phyloP scores from a whole-genome alignment of 1,140 invertebrate genomes.

The Caenorhabditis inopinata region DNA sequence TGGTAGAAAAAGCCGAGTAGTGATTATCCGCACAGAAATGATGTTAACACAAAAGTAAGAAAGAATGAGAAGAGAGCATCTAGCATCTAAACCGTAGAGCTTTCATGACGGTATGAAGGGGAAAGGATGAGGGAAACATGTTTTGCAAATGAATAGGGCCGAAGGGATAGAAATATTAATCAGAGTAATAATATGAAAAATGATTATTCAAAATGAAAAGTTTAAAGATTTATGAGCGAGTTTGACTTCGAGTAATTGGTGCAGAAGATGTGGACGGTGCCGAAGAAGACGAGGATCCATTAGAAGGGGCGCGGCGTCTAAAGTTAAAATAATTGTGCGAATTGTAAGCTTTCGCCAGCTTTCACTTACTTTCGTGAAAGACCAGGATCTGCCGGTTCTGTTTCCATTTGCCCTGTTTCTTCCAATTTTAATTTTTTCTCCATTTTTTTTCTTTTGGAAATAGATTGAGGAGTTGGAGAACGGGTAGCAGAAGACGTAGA shows the following conservation, averaged over 20 bases:
- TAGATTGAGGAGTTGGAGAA: neutral
- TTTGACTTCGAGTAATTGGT: neutral
- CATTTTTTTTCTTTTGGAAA: neutral
- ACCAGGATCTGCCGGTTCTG: neutral
- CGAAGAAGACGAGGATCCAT: neutral
- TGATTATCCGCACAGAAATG: no score
- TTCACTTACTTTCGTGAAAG: neutral
- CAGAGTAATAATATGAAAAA: neutral
- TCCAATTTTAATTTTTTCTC: neutral
- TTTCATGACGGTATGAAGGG: neutral
- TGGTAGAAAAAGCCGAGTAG: no score
- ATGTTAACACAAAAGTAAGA: no score
- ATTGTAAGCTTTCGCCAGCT: neutral
- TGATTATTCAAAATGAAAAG: neutral
- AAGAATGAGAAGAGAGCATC: neutral
- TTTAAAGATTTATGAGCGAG: neutral
- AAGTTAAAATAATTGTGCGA: neutral
- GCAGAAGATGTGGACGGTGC: neutral
- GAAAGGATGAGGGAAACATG: neutral
- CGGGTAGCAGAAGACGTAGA: neutral
- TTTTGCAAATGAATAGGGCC: neutral
- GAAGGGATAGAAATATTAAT: neutral
- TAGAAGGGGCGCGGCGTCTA: neutral
- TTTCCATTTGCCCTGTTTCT: neutral
- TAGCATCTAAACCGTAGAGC: slow-evolving; percentile 9